Percentiles rank a stretch among this genome's conserved stretches.
phyloP scores from a whole-genome alignment of 2,113 vertebrate genomes.

The Otus sunia region DNA sequence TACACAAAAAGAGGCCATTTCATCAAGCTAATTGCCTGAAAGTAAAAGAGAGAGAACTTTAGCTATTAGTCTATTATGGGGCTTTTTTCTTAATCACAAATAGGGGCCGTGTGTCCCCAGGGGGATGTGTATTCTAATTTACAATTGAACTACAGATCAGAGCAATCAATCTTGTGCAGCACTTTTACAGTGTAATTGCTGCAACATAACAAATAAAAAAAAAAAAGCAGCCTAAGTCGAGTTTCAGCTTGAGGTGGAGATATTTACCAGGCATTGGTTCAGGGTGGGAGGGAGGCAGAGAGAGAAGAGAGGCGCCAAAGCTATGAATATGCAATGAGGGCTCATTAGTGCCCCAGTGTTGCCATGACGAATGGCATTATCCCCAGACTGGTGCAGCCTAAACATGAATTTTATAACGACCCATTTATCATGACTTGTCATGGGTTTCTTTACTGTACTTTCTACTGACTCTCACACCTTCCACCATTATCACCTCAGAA shows the following conservation, averaged over 20 bases:
- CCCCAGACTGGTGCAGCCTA: slow-evolving; percentile 80
- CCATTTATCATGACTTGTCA: slow-evolving; percentile 88
- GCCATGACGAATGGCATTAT: slow-evolving; percentile 86
- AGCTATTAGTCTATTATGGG: slow-evolving; percentile 93
- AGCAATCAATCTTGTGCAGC: slow-evolving; percentile 97
- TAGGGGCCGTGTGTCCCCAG: slow-evolving; percentile 90
- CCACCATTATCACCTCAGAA: slow-evolving; percentile 39
- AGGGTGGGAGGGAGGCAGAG: slow-evolving; percentile 63
- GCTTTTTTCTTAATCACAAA: slow-evolving; percentile 99
- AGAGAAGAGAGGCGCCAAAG: slow-evolving; percentile 43
- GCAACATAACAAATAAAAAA: slow-evolving; percentile 87
- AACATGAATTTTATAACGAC: slow-evolving; percentile 88
- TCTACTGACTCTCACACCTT: slow-evolving; percentile 69
- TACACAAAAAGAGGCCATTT: slow-evolving; percentile 87
- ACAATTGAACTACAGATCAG: slow-evolving; percentile 99
- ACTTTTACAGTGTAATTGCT: slow-evolving; percentile 93
- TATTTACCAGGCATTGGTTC: slow-evolving; percentile 75
- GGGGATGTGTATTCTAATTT: slow-evolving; percentile 98
- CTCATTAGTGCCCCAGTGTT: slow-evolving; percentile 84
- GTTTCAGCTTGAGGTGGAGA: slow-evolving; percentile 74
- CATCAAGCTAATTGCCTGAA: slow-evolving; percentile 99
- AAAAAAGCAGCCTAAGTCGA: slow-evolving; percentile 78
- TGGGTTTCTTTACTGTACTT: slow-evolving; percentile 68
- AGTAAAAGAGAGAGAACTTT: slow-evolving; percentile 97
- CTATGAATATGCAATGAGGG: slow-evolving; percentile 87